These are phyloP conservation scores for Hofmannophila pseudospretella DNA, from an alignment of 2,888 invertebrate species.

Conservation along the genomic window DNA sequence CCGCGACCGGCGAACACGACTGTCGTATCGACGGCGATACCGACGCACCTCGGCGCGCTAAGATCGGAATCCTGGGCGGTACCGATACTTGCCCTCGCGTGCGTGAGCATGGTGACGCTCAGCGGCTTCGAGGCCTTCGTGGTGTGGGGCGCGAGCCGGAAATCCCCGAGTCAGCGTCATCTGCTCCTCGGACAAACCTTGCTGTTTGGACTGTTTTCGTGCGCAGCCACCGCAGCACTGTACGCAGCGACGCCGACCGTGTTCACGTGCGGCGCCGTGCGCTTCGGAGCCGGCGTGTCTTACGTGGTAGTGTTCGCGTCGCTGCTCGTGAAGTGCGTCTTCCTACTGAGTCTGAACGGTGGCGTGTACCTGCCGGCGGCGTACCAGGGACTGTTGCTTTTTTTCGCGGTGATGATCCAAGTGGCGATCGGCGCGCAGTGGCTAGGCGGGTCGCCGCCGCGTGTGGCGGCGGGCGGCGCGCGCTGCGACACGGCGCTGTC, in stretches of 20 bases:
- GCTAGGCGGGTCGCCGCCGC: conserved; percentile 88
- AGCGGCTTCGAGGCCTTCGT: conserved; percentile 93
- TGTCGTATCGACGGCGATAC: conserved; percentile 32
- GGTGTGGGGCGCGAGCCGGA: conserved; percentile 86
- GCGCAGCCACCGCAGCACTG: conserved; percentile 88
- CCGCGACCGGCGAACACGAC: conserved; percentile 38
- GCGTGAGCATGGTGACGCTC: conserved; percentile 90
- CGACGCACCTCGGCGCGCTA: conserved; percentile 55
- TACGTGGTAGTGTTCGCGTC: conserved; percentile 94
- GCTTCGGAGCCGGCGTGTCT: conserved; percentile 89
- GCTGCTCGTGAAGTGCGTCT: conserved; percentile 95
- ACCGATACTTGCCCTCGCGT: conserved; percentile 90
- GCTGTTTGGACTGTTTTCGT: conserved; percentile 88
- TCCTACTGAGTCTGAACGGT: conserved; percentile 92
- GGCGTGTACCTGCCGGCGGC: conserved; percentile 95
- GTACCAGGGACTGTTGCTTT: conserved; percentile 92
- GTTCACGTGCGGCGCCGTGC: conserved; percentile 88
- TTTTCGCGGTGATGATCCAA: conserved; percentile 95
- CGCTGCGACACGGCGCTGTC: conserved; percentile 83
- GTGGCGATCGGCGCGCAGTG: conserved; percentile 91
- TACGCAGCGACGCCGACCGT: conserved; percentile 87
- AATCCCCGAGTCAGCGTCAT: conserved; percentile 90
- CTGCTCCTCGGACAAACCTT: conserved; percentile 92
- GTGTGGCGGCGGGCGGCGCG: conserved; percentile 36
- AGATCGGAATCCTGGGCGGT: conserved; percentile 93